Conservation (phyloP, 2,888 invertebrate genomes). For the Gryllus longicercus region DNA sequence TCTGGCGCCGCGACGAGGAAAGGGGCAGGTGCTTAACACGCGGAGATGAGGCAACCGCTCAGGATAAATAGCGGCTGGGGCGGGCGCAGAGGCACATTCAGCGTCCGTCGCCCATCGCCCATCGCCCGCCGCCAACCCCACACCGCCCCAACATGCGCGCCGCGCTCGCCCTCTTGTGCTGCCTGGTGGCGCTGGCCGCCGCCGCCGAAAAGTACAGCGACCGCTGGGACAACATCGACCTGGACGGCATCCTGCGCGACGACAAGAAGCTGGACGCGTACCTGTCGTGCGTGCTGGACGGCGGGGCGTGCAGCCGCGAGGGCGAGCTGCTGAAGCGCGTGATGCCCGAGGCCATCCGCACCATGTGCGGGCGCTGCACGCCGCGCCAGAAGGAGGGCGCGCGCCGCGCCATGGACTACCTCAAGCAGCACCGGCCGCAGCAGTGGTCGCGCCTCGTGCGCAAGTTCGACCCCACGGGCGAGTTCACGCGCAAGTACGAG, state of each 20-base stretch:
- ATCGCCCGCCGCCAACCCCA: neutral
- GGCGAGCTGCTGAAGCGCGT: neutral
- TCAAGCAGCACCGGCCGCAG: neutral
- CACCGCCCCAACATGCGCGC: neutral
- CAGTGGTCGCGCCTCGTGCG: neutral
- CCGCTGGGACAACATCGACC: neutral
- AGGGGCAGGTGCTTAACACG: too few relatives aligned
- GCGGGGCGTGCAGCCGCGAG: neutral
- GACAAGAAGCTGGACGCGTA: neutral
- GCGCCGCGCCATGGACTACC: neutral
- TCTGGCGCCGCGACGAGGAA: too few relatives aligned
- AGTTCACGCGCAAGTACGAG: neutral
- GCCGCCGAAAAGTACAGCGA: neutral
- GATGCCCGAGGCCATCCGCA: neutral
- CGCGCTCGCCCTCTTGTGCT: neutral
- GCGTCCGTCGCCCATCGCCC: neutral
- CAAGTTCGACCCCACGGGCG: constrained; percentile 11
- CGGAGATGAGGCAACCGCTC: too few relatives aligned
- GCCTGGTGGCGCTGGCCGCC: neutral
- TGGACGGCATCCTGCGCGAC: neutral
- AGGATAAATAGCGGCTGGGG: neutral
- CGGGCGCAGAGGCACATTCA: neutral
- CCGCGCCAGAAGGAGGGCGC: neutral
- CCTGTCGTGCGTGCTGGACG: neutral
- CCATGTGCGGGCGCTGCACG: neutral